phyloP scores from a whole-genome alignment of 1,140 invertebrate species.

The Aphelenchoides avenae region DNA sequence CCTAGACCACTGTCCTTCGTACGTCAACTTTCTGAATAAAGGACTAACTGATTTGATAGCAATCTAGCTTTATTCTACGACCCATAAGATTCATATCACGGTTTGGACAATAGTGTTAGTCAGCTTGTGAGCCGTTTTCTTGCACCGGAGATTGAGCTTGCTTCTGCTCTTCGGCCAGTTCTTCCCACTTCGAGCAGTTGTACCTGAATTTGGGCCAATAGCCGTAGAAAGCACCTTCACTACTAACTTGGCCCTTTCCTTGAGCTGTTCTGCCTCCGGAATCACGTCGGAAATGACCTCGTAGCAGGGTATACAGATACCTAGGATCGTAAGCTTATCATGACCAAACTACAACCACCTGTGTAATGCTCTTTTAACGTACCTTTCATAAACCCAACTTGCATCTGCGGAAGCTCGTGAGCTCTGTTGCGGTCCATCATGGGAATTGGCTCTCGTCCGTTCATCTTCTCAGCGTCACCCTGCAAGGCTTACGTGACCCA shows the following conservation, averaged over 20 bases:
- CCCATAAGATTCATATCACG: too few species aligned
- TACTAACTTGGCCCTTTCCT: constrained; percentile 67
- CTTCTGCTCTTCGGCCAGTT: constrained; percentile 60
- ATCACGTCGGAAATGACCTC: constrained; percentile 68
- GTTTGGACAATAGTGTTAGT: too few species aligned
- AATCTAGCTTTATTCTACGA: too few species aligned
- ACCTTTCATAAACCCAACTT: constrained; percentile 39
- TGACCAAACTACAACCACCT: constrained; percentile 77
- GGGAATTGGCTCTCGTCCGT: constrained; percentile 70
- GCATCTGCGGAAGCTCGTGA: constrained; percentile 67
- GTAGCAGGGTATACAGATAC: constrained; percentile 78
- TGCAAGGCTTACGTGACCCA: constrained; percentile 44
- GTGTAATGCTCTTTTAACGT: constrained; percentile 36
- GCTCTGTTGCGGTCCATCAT: constrained; percentile 77
- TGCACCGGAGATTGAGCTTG: constrained; percentile 8
- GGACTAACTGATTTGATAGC: too few species aligned
- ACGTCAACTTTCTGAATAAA: too few species aligned
- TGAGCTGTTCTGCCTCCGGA: constrained; percentile 70
- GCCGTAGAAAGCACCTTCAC: not conserved
- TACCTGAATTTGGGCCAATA: constrained; percentile 60
- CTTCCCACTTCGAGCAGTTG: constrained; percentile 63
- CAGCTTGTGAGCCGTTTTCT: too few species aligned
- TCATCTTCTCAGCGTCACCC: constrained; percentile 71
- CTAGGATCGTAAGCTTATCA: too few species aligned
- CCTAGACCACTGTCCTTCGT: too few species aligned